Conservation (phyloP, 1,140 invertebrate species). For the Oscheius sp. region DNA sequence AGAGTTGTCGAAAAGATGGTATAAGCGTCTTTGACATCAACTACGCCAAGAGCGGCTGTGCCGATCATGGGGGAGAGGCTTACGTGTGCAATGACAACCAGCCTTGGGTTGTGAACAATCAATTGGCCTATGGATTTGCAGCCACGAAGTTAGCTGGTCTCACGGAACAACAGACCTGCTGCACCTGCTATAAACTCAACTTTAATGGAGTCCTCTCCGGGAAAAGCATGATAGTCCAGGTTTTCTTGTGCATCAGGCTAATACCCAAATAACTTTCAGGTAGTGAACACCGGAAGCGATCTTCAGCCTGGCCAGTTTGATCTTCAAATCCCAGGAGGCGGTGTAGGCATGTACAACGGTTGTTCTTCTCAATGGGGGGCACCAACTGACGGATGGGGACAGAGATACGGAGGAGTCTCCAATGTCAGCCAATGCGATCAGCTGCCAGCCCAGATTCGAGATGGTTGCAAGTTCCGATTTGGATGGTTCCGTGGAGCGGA, state of each 20-base stretch:
- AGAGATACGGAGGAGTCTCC: not conserved
- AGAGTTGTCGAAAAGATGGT: not conserved
- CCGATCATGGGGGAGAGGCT: not conserved
- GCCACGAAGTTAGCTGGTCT: not conserved
- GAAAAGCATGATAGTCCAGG: not conserved
- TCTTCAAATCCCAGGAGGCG: not conserved
- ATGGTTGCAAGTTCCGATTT: not conserved
- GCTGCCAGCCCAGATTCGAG: not conserved
- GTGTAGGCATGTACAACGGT: not conserved
- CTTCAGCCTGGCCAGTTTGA: not conserved
- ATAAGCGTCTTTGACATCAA: not conserved
- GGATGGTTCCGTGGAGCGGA: not conserved
- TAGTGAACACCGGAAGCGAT: not conserved
- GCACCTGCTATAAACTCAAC: not conserved
- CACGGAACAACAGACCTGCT: not conserved
- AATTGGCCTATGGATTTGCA: not conserved
- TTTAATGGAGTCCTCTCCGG: not conserved
- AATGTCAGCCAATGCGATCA: not conserved
- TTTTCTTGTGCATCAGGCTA: no score
- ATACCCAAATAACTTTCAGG: no score
- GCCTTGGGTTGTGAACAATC: not conserved
- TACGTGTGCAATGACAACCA: not conserved
- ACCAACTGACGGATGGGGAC: not conserved
- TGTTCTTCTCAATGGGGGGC: not conserved
- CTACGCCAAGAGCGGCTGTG: not conserved